Evolutionary conservation across 2,797 vertebrate genomes (phyloP).

Genomic region (Propithecus perrieri): DNA sequence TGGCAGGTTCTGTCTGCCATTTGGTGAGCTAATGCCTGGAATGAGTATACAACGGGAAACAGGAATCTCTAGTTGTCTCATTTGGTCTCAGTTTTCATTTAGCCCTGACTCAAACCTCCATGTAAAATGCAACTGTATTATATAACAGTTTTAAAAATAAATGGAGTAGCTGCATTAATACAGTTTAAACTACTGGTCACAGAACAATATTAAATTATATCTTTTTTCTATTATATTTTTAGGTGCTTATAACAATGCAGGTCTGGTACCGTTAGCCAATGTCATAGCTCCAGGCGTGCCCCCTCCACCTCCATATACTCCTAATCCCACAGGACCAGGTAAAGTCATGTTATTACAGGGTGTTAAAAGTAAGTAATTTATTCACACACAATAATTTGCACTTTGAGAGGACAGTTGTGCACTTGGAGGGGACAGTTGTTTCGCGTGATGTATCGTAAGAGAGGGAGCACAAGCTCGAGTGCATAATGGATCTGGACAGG

Average conservation of each 20-base stretch:
- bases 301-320: slow-evolving; percentile 92
- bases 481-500: too few species aligned
- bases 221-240: slow-evolving; percentile 59
- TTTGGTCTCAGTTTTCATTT: background rate
- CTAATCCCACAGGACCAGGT: slow-evolving; percentile 87
- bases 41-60: accelerated
- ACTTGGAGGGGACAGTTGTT: background rate
- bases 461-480: background rate
- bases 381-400: background rate
- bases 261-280: slow-evolving; percentile 94
- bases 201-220: background rate
- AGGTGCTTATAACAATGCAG: slow-evolving; percentile 98
- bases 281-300: slow-evolving; percentile 93
- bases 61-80: background rate
- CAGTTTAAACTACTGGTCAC: background rate
- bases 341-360: slow-evolving; percentile 65
- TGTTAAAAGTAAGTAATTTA: background rate
- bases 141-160: background rate
- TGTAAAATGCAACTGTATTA: background rate
- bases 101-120: background rate
- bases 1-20: background rate
- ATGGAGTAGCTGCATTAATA: background rate
- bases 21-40: background rate
- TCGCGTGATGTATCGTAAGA: background rate
- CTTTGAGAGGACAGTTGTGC: background rate